These are phyloP conservation scores for Tetramorium bicarinatum DNA, from an alignment of 2,888 invertebrate genomes.

Conservation along the genomic window DNA sequence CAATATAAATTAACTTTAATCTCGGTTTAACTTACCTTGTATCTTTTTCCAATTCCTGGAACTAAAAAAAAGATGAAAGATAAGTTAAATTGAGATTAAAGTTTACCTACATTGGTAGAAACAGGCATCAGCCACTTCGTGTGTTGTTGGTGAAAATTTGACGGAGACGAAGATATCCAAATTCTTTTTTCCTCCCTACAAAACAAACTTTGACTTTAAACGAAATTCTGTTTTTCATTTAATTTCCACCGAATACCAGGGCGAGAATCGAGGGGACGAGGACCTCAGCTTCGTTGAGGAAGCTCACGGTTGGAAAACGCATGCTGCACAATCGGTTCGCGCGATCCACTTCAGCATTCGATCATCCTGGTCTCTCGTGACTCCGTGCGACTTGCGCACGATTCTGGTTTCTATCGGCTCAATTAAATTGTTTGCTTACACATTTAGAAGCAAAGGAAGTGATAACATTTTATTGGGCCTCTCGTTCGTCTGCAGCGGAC, in stretches of 20 bases:
- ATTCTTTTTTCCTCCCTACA: too few species aligned
- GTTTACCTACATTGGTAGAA: too few species aligned
- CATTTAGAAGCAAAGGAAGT: constrained; percentile 46
- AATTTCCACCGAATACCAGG: neutral
- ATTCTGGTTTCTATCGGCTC: constrained; percentile 46
- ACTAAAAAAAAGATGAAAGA: too few species aligned
- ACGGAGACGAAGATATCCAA: too few species aligned
- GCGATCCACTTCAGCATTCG: neutral
- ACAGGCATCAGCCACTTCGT: too few species aligned
- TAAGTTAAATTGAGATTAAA: too few species aligned
- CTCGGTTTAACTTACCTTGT: too few species aligned
- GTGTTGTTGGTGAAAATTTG: too few species aligned
- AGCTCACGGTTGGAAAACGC: neutral
- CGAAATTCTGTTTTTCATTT: neutral
- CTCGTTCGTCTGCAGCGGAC: constrained; percentile 19
- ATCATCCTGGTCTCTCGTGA: neutral
- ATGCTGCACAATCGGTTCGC: neutral
- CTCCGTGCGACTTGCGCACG: neutral
- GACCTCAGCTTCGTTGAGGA: neutral
- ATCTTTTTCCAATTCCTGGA: too few species aligned
- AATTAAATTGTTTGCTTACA: constrained; percentile 55
- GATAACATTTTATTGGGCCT: constrained; percentile 39
- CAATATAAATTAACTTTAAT: too few species aligned
- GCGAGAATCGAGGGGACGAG: neutral
- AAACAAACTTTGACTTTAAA: neutral